Conservation (phyloP, 2,888 invertebrate species). For the Sinohyriopsis cumingii region DNA sequence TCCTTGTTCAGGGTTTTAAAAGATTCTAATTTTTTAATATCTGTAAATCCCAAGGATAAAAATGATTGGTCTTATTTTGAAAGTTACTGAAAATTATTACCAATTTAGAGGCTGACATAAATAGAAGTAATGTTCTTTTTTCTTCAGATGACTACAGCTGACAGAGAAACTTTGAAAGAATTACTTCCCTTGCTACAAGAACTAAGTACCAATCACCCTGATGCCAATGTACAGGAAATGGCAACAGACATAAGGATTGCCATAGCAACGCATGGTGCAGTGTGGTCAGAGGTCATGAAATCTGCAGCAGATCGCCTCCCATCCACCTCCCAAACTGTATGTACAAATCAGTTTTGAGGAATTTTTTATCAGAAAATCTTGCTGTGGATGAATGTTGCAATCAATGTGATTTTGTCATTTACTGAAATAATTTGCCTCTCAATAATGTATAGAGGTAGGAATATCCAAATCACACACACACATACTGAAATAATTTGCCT, state of each 20-base stretch:
- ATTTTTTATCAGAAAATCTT: neutral
- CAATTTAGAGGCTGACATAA: no score
- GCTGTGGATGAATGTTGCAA: neutral
- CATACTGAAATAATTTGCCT: no score
- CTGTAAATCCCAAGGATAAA: no score
- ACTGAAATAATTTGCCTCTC: no score
- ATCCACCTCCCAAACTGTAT: no score
- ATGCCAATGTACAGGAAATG: slow-evolving; percentile 61
- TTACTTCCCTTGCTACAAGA: slow-evolving; percentile 62
- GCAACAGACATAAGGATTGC: slow-evolving; percentile 68
- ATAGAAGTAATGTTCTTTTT: neutral
- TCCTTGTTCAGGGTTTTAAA: no score
- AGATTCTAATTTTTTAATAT: no score
- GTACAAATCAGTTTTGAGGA: no score
- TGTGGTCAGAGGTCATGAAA: slow-evolving; percentile 53
- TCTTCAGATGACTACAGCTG: slow-evolving; percentile 52
- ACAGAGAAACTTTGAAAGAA: slow-evolving; percentile 52
- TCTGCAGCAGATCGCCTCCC: slow-evolving; percentile 9
- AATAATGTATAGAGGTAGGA: no score
- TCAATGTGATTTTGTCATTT: neutral
- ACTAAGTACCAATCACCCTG: slow-evolving; percentile 50
- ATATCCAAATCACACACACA: no score
- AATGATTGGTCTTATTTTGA: no score
- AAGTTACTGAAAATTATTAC: no score
- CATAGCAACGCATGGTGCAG: slow-evolving; percentile 68